These are phyloP conservation scores for Spongia lamella DNA, from an alignment of 37 sponge, comb jelly and placozoan genomes.

Conservation along the genomic window DNA sequence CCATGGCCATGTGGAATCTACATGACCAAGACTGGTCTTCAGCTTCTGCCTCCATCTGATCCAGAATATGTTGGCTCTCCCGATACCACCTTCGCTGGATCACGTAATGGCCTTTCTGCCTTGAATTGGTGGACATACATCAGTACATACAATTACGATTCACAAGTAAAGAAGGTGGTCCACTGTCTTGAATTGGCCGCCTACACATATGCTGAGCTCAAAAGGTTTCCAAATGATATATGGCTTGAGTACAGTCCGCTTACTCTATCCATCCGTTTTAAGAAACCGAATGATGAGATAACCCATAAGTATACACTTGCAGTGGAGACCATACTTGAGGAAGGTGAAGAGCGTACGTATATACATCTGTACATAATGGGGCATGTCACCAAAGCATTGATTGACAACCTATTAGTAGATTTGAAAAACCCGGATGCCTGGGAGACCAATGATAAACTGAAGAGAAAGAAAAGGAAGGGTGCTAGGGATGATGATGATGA, in stretches of 20 bases:
- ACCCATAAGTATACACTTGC: neutral
- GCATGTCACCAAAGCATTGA: neutral
- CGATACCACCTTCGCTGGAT: too few relatives aligned
- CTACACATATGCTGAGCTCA: neutral
- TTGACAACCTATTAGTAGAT: neutral
- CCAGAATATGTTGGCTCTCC: too few relatives aligned
- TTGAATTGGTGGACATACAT: conserved; percentile 33
- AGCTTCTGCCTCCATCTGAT: neutral
- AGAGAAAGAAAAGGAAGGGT: too few relatives aligned
- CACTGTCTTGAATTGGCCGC: conserved; percentile 12
- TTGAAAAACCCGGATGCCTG: too few relatives aligned
- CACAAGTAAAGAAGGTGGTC: neutral
- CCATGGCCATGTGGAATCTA: conserved; percentile 24
- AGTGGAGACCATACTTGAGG: neutral
- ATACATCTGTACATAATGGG: conserved; percentile 26
- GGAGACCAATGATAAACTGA: too few relatives aligned
- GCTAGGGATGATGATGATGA: too few relatives aligned
- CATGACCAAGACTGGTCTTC: conserved; percentile 13
- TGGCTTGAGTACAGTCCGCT: neutral
- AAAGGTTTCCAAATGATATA: conserved; percentile 1
- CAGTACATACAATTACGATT: conserved; percentile 22
- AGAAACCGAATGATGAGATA: conserved; percentile 4
- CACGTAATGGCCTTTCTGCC: conserved; percentile 22
- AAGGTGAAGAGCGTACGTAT: neutral
- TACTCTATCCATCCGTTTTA: conserved; percentile 13